Evolutionary conservation across 2,113 vertebrate species (phyloP), one percentile per base, ranked within the genome.

Genomic region (Pachyramphus minor): DNA sequence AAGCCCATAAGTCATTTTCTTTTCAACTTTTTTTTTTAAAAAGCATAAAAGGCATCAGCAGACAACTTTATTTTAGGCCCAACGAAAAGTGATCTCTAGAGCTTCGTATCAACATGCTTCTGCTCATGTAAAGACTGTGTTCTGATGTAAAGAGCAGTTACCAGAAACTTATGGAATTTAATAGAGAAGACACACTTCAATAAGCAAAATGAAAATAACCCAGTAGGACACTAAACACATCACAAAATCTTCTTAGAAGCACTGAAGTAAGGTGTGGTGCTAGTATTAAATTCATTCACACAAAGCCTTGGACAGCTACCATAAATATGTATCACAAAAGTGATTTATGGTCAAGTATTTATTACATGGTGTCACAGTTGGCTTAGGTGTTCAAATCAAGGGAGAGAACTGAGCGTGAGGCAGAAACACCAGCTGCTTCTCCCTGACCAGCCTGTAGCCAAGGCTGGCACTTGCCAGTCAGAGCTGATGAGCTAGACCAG

Each of bases 11-110:
- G 39, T 47, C 28, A 33, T 92, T 77, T 78, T 79, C 31, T 88
- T 85, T 88, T 84, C 18, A 82, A 75, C 20, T 13, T 33, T 59
- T 83, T 67, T 71, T 39, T 31, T 3, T 49, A 24, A 35, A 35
- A 50, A 80, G 44, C 28, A 49, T 92, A 49, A 90, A 74, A 90
- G n/a, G 31, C 35, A 82, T 67, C 35, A 45, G 37, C 24, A 78
- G 68, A 86, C 49, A 86, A 71, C 64, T 92, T 96, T 94, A 93
- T 81, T 90, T 92, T 68, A 93, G 83, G 76, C 90, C 76, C 89
- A 72, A 93, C 0, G 0, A 89, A 80, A 96, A 81, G 58, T 25
- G 56, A 64, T 85, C 79, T 71, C 73, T 71, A 50, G 55, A 77
- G 80, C 67, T 95, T 67, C 33, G 5, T 69, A 87, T 45, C 73